Percentiles rank a stretch among this genome's conserved stretches.
Evolutionary conservation across 2,113 vertebrate genomes (phyloP).

Genomic region (Lophura nycthemera): DNA sequence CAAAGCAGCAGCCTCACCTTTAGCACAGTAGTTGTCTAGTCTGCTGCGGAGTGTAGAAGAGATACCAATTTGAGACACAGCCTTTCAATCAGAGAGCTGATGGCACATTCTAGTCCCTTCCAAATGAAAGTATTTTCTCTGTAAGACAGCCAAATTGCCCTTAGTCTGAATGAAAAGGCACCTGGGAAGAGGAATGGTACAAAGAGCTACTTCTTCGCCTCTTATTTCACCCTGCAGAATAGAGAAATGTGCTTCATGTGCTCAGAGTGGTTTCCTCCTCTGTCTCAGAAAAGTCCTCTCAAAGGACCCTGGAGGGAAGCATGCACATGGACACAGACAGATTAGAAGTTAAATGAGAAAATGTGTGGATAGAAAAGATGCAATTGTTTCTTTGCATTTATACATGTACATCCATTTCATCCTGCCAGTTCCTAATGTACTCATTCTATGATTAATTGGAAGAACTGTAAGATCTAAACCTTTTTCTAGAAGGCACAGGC

Average conservation of each 20-base stretch:
- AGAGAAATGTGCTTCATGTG: neutral
- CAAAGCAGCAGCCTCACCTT: neutral
- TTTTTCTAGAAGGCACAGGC: neutral
- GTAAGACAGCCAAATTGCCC: neutral
- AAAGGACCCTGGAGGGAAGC: neutral
- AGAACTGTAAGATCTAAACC: neutral
- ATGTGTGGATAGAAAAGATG: neutral
- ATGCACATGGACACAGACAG: neutral
- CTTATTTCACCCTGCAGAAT: neutral
- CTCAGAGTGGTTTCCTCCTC: neutral
- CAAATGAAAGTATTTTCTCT: neutral
- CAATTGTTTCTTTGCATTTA: neutral
- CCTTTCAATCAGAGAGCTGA: neutral
- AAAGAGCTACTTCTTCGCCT: neutral
- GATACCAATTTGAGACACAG: neutral
- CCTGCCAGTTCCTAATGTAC: neutral
- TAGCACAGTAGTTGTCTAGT: neutral
- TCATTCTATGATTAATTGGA: slow-evolving; percentile 22
- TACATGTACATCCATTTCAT: neutral
- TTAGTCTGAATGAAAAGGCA: neutral
- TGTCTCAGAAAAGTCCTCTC: neutral
- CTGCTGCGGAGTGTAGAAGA: neutral
- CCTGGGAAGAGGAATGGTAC: neutral
- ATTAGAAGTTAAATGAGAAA: neutral
- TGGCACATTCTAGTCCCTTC: neutral